Evolutionary conservation across 2,797 vertebrate species (phyloP).

Genomic region (Sebastes baramenuke): DNA sequence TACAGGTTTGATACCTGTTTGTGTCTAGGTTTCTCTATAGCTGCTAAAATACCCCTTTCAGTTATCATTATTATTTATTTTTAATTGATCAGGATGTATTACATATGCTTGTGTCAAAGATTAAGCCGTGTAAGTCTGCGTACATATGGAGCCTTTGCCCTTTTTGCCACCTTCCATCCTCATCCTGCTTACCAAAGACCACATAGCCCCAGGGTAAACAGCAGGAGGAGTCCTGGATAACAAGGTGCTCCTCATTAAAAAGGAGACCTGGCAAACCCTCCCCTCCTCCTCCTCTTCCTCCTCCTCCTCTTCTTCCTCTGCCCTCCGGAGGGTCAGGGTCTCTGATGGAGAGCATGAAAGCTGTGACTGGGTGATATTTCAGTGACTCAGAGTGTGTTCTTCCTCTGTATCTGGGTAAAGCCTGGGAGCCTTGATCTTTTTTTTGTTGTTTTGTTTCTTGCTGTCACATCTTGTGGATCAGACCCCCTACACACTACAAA

Average conservation of each 20-base stretch:
- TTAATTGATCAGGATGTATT: neutral
- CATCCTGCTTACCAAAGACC: constrained; percentile 31
- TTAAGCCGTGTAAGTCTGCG: neutral
- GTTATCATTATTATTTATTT: neutral
- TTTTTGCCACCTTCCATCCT: neutral
- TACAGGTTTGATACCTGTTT: neutral
- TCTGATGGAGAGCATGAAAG: constrained; percentile 20
- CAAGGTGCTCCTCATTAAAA: constrained; percentile 56
- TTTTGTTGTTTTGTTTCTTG: neutral
- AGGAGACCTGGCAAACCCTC: constrained; percentile 18
- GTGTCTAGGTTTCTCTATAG: neutral
- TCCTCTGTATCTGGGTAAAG: constrained; percentile 8
- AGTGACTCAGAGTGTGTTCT: neutral
- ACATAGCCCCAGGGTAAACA: constrained; percentile 23
- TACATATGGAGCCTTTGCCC: neutral
- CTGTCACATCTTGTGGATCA: constrained; percentile 34
- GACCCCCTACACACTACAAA: neutral
- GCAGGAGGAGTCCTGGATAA: constrained; percentile 54
- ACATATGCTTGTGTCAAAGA: neutral
- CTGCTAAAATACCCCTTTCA: neutral
- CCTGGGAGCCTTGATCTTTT: neutral
- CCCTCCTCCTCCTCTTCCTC: neutral
- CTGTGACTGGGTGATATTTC: constrained; percentile 26
- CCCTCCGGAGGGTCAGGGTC: constrained; percentile 15
- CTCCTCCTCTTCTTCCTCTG: neutral